Percentiles rank a stretch among this genome's conserved stretches.
Evolutionary conservation across 2,113 vertebrate genomes (phyloP).

Genomic region (Corapipo altera): DNA sequence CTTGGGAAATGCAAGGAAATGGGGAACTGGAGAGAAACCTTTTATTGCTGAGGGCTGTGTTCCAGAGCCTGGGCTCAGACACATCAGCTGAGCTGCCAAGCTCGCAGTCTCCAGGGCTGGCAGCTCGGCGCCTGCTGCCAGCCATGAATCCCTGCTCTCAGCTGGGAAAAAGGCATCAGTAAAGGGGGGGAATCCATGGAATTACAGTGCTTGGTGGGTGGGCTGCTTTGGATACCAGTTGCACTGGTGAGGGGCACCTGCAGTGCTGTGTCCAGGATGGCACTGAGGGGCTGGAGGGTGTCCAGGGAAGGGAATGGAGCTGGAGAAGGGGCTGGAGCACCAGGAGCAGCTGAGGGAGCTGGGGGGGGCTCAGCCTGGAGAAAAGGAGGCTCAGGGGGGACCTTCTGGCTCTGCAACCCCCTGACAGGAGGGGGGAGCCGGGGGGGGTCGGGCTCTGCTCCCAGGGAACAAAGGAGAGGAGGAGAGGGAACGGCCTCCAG

Average conservation of each 20-base stretch:
- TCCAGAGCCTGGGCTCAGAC: background rate
- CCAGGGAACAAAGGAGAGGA: background rate
- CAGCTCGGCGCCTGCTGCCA: background rate
- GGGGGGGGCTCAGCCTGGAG: background rate
- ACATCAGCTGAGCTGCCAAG: constrained; percentile 4
- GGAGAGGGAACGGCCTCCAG: background rate
- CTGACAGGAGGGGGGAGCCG: background rate
- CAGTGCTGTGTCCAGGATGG: background rate
- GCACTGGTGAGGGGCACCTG: background rate
- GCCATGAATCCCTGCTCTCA: background rate
- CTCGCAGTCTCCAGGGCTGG: background rate
- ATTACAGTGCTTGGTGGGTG: background rate
- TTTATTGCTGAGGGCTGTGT: constrained; percentile 14
- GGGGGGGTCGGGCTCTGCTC: background rate
- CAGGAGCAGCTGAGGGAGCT: background rate
- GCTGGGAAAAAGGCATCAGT: background rate
- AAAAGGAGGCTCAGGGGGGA: background rate
- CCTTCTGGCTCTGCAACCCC: background rate
- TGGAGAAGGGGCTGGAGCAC: background rate
- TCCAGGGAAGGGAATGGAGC: background rate
- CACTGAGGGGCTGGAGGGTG: rapidly evolving
- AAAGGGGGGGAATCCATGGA: background rate
- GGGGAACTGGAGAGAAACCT: constrained; percentile 1
- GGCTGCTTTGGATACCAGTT: background rate
- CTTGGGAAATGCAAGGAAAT: background rate